phyloP scores from a whole-genome alignment of 2,113 vertebrate species.

The Megaceryle torquata region DNA sequence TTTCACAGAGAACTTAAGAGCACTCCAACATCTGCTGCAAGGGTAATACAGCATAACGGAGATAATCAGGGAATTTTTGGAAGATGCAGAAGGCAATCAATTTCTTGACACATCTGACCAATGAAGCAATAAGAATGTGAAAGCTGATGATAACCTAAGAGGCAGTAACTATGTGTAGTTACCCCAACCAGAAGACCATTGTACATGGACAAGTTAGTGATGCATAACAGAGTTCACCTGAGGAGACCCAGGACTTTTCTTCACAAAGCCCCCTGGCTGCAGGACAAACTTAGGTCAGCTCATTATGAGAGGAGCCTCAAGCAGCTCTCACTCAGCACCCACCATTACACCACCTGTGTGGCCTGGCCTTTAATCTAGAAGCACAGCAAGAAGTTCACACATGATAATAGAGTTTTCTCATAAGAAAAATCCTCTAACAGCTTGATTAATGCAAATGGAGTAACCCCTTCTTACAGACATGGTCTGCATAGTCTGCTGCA shows the following conservation, averaged over 20 bases:
- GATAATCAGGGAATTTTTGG: background rate
- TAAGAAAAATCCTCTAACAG: background rate
- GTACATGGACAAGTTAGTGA: background rate
- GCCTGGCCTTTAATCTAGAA: background rate
- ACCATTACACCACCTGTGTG: background rate
- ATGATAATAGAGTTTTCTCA: background rate
- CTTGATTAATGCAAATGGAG: background rate
- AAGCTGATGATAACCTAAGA: background rate
- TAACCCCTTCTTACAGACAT: background rate
- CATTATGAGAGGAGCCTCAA: background rate
- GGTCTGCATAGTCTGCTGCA: background rate
- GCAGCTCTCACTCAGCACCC: background rate
- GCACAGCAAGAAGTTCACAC: background rate
- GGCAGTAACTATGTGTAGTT: background rate
- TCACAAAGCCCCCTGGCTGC: background rate
- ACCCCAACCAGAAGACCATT: background rate
- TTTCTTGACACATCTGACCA: background rate
- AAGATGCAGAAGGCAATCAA: background rate
- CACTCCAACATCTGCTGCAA: background rate
- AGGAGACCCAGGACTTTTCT: too few species aligned
- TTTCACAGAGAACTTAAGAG: background rate
- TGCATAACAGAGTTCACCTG: background rate
- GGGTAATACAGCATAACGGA: background rate
- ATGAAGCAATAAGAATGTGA: background rate
- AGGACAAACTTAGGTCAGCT: background rate